Evolutionary conservation across 2,888 invertebrate species (phyloP).

Genomic region (Aspidiotus rigidus): DNA sequence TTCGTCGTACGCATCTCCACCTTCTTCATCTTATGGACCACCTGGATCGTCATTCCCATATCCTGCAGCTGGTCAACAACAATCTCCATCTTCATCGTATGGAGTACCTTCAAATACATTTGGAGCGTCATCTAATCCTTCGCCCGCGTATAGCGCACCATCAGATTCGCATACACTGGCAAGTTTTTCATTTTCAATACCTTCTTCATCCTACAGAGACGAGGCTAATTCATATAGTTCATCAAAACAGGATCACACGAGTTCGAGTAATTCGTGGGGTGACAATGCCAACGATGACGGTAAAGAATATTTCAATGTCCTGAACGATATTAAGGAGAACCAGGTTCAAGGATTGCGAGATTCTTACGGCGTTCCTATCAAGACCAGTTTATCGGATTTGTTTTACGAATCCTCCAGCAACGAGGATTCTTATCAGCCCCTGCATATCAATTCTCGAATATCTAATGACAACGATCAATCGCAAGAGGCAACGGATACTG

Average conservation of each 20-base stretch:
- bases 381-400: constrained; percentile 26
- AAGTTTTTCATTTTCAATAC: constrained; percentile 34
- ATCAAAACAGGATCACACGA: constrained; percentile 33
- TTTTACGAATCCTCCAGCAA: constrained; percentile 27
- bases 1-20: constrained; percentile 21
- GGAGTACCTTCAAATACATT: constrained; percentile 35
- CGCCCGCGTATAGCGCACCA: constrained; percentile 34
- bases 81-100: constrained; percentile 39
- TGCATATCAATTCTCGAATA: neutral
- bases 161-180: constrained; percentile 24
- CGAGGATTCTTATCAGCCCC: constrained; percentile 22
- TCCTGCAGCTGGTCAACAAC: constrained; percentile 19
- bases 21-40: constrained; percentile 15
- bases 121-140: constrained; percentile 36
- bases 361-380: constrained; percentile 35
- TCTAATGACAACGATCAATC: constrained; percentile 9
- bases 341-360: constrained; percentile 10
- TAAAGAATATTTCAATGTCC: constrained; percentile 15
- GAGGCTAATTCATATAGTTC: constrained; percentile 40
- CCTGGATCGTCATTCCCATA: constrained; percentile 9
- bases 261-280: constrained; percentile 27
- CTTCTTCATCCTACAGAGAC: constrained; percentile 37
- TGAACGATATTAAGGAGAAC: constrained; percentile 25
- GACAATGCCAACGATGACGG: constrained; percentile 28
- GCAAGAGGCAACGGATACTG: constrained; percentile 15